These are phyloP conservation scores for Daphoenositta chrysoptera DNA, from an alignment of 2,113 vertebrate species.

Conservation along the genomic window DNA sequence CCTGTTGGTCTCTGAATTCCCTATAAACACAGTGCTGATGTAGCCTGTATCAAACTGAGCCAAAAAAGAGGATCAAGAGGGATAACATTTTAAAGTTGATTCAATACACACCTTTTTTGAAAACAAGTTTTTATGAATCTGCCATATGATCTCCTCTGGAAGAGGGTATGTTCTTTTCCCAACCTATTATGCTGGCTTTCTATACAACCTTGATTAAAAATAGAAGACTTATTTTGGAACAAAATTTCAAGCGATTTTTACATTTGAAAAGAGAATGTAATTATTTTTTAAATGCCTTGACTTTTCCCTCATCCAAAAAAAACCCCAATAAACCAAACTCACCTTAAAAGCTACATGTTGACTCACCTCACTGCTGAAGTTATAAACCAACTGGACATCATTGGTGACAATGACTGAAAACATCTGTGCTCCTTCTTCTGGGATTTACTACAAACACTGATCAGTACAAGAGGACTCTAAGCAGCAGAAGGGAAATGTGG, in stretches of 20 bases:
- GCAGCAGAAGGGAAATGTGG: background rate
- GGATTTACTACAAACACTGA: background rate
- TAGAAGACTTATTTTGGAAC: background rate
- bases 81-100: background rate
- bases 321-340: accelerated
- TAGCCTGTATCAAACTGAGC: background rate
- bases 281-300: background rate
- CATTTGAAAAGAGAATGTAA: background rate
- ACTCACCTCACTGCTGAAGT: background rate
- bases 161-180: background rate
- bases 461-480: background rate
- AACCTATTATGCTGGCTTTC: background rate
- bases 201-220: background rate
- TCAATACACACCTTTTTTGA: background rate
- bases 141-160: background rate
- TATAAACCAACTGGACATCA: background rate
- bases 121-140: background rate
- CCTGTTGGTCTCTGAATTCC: background rate
- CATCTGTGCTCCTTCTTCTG: background rate
- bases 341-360: background rate
- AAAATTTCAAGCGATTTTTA: background rate
- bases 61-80: background rate
- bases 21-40: background rate
- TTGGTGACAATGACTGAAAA: background rate
- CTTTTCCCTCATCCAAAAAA: background rate